phyloP scores from a whole-genome alignment of 2,113 vertebrate genomes.

The Picathartes gymnocephalus region DNA sequence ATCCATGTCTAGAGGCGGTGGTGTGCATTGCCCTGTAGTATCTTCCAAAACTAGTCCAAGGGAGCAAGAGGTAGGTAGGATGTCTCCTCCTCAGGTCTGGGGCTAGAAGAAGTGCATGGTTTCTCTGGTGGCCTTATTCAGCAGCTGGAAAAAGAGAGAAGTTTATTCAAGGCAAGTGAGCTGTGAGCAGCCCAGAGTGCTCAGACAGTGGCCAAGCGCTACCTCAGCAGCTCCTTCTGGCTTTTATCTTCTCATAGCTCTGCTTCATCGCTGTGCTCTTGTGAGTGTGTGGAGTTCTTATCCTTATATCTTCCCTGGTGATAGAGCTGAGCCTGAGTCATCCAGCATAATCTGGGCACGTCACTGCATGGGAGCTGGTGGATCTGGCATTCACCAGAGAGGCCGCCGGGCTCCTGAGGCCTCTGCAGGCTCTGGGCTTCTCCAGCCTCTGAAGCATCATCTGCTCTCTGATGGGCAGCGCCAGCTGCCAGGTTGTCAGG shows the following conservation, averaged over 20 bases:
- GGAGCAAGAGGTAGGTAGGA: background rate
- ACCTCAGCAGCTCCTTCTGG: background rate
- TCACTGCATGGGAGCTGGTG: background rate
- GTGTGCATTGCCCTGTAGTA: background rate
- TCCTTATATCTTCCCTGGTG: background rate
- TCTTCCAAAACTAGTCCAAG: background rate
- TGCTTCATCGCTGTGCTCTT: background rate
- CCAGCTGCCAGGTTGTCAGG: background rate
- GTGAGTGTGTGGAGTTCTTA: background rate
- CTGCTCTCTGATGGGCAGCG: background rate
- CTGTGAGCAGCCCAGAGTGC: background rate
- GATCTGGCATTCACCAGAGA: fast-evolving
- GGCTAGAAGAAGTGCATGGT: background rate
- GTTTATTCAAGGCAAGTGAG: background rate
- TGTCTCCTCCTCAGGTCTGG: background rate
- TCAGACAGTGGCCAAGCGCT: background rate
- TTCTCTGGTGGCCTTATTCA: background rate
- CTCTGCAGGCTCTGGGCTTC: background rate
- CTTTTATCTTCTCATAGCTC: background rate
- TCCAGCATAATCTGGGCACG: background rate
- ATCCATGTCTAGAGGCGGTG: background rate
- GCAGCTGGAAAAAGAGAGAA: background rate
- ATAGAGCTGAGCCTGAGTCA: background rate
- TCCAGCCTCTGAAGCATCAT: background rate
- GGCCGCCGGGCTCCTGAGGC: background rate